Evolutionary conservation across 2,888 invertebrate genomes (phyloP), one percentile per base, ranked within the genome.

Genomic region (Eretmocerus hayati): DNA sequence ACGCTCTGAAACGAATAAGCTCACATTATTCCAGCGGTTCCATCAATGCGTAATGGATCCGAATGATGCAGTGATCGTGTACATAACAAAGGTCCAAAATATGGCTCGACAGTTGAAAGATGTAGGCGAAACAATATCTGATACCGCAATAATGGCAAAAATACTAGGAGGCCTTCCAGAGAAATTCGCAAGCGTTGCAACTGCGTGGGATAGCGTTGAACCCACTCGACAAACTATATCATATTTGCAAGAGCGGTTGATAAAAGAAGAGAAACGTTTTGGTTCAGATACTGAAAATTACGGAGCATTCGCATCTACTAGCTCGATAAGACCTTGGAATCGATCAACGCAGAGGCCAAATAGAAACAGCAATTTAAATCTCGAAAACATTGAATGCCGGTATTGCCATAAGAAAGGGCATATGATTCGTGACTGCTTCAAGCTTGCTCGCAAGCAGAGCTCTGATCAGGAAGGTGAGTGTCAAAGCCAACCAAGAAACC

Each of bases 1-100:
- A 30, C 58, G 57, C 41, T 56, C 56, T 1, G 56, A 48, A 9
- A 50, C 61, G 15, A 58, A 60, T 20, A 59, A 59, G 37, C 26
- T 61, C n/a, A 1, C 54, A 6, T 19, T 61, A 2, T 44, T 39
- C 16, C 52, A 57, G 39, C 48, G 47, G 6, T 58, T 60, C 39
- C 56, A 59, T 33, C 52, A 49, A 11, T 53, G 59, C 11, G 18
- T 47, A 3, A 58, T 58, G 58, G 36, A 26, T 2, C 1, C 43
- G 3, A 55, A 31, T 16, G 60, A 58, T 13, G 52, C 58, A 16
- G 48, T 57, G 2, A 43, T 56, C 1, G 56, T 57, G 26, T 58
- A 62, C 41, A 42, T 60, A 1, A 44, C 58, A 2, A 50, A 45
- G 21, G 40, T 59, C 11, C 48, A 53, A 16, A 60, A 60, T 30